phyloP scores from a whole-genome alignment of 2,797 vertebrate species.

The Coccyzus lansbergi region DNA sequence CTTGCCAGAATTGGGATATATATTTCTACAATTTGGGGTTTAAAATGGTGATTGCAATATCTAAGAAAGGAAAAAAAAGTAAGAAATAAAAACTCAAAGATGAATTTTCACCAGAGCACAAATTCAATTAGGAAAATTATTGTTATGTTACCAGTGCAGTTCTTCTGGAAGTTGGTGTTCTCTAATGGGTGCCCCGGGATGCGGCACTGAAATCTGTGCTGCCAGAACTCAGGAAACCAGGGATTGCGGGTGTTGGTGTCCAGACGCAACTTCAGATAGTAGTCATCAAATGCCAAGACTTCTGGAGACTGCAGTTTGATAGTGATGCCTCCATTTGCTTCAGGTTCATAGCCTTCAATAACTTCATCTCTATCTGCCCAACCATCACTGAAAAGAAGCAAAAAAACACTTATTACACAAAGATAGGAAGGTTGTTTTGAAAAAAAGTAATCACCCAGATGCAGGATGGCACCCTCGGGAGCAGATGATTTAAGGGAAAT shows the following conservation, averaged over 20 bases:
- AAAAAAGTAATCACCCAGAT: neutral
- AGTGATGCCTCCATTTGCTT: slow-evolving; percentile 96
- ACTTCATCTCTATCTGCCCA: slow-evolving; percentile 99
- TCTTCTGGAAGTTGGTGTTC: slow-evolving; percentile 91
- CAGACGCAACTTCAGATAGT: slow-evolving; percentile 92
- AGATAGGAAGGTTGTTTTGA: neutral
- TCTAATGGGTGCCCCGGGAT: slow-evolving; percentile 91
- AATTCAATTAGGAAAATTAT: neutral
- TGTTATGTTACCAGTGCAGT: slow-evolving; percentile 88
- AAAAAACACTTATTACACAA: neutral
- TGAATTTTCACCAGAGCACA: neutral
- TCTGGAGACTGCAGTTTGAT: slow-evolving; percentile 96
- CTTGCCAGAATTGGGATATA: neutral
- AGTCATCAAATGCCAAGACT: slow-evolving; percentile 92
- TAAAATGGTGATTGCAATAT: neutral
- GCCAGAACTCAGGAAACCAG: slow-evolving; percentile 99
- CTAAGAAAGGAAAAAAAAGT: neutral
- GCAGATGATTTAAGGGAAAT: neutral
- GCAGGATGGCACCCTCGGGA: neutral
- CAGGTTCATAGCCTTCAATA: slow-evolving; percentile 94
- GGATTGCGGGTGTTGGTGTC: slow-evolving; percentile 94
- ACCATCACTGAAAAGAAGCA: slow-evolving; percentile 86
- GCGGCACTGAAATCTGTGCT: slow-evolving; percentile 96
- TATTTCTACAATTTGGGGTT: neutral
- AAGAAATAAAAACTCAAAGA: neutral